Conservation (phyloP, 2,113 vertebrate genomes). For the Gymnorhina tibicen region DNA sequence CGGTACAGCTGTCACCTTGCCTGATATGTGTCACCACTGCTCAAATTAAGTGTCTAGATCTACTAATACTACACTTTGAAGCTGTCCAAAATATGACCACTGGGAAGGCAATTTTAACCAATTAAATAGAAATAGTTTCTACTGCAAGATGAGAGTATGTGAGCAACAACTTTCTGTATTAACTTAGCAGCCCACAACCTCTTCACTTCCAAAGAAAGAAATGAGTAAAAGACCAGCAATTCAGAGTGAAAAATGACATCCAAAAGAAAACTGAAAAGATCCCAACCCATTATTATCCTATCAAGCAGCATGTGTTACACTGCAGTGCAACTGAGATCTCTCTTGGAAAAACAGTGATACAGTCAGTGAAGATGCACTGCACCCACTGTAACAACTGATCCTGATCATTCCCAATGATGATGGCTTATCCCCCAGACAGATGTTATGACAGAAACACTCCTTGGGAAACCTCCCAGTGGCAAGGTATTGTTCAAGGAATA, state of each 20-base stretch:
- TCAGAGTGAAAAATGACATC: background rate
- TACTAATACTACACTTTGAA: background rate
- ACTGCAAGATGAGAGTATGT: background rate
- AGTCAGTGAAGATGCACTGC: background rate
- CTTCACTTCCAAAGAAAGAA: background rate
- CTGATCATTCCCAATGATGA: background rate
- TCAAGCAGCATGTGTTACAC: background rate
- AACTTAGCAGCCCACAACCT: background rate
- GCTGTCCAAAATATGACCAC: background rate
- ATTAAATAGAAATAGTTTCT: background rate
- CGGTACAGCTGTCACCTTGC: background rate
- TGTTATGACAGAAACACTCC: background rate
- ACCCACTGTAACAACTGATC: background rate
- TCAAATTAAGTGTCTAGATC: background rate
- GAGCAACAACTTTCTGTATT: background rate
- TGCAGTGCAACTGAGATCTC: background rate
- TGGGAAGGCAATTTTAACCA: background rate
- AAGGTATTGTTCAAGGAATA: background rate
- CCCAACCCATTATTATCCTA: background rate
- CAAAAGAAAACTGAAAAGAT: background rate
- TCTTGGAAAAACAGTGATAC: background rate
- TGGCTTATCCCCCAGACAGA: background rate
- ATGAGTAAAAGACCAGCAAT: background rate
- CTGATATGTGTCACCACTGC: background rate
- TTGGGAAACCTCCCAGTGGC: background rate